Conservation (phyloP, 1,140 invertebrate species). For the Stegodyphus dumicola region DNA sequence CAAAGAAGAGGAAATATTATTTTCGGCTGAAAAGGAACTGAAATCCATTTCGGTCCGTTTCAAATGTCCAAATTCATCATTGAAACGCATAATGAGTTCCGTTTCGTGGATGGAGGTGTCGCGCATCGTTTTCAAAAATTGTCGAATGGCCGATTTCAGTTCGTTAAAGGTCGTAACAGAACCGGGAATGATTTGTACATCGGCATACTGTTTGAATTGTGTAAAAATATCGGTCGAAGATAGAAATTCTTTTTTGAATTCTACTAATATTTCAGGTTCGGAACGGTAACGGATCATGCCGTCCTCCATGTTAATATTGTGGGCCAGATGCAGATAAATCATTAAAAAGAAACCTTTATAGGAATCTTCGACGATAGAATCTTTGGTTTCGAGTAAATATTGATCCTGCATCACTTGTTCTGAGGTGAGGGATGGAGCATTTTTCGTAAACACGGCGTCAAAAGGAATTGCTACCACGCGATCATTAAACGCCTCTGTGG, state of each 20-base stretch:
- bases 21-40: too few relatives aligned
- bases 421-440: background rate
- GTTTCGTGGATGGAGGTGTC: constrained; percentile 3
- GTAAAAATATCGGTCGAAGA: constrained; percentile 17
- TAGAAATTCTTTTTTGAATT: constrained; percentile 22
- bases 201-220: constrained; percentile 11
- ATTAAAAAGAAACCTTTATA: constrained; percentile 19
- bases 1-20: too few relatives aligned
- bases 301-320: background rate
- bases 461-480: constrained; percentile 31
- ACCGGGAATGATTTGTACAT: background rate
- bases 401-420: background rate
- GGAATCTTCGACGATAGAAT: constrained; percentile 7
- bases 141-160: constrained; percentile 8
- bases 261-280: background rate
- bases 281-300: constrained; percentile 12
- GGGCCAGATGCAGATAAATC: constrained; percentile 2
- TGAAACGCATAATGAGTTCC: constrained; percentile 21
- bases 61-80: constrained; percentile 10
- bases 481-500: constrained; percentile 21
- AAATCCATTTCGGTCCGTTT: background rate
- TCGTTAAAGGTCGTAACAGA: constrained; percentile 22
- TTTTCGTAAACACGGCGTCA: background rate
- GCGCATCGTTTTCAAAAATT: constrained; percentile 22
- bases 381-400: background rate